phyloP scores from a whole-genome alignment of 2,797 vertebrate genomes.

The Artibeus jamaicensis region DNA sequence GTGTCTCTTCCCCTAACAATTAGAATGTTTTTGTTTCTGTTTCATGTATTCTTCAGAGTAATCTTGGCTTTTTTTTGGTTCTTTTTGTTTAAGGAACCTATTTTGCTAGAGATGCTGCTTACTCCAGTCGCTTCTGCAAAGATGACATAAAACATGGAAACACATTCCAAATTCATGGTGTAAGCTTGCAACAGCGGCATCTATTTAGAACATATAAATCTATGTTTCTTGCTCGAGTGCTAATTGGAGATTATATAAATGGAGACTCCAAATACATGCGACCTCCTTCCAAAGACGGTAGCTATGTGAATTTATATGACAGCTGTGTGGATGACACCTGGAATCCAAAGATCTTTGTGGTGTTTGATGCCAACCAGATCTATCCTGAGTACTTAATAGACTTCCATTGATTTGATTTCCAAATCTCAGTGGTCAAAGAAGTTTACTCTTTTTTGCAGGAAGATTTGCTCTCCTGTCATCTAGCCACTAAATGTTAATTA shows the following conservation, averaged over 20 bases:
- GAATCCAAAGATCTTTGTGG: slow-evolving; percentile 97
- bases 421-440: slow-evolving; percentile 55
- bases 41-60: slow-evolving; percentile 34
- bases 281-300: slow-evolving; percentile 95
- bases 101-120: slow-evolving; percentile 94
- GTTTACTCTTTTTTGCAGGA: slow-evolving; percentile 43
- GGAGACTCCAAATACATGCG: slow-evolving; percentile 94
- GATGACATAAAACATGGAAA: slow-evolving; percentile 91
- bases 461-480: slow-evolving; percentile 47
- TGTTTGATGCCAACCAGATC: slow-evolving; percentile 98
- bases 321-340: slow-evolving; percentile 96
- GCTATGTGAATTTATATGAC: slow-evolving; percentile 95
- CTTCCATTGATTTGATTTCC: slow-evolving; percentile 86
- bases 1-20: not conserved
- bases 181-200: slow-evolving; percentile 88
- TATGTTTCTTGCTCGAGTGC: slow-evolving; percentile 96
- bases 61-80: slow-evolving; percentile 50
- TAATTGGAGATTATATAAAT: slow-evolving; percentile 92
- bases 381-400: slow-evolving; percentile 98
- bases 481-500: slow-evolving; percentile 54
- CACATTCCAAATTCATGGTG: slow-evolving; percentile 91
- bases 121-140: slow-evolving; percentile 96
- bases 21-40: slow-evolving; percentile 34
- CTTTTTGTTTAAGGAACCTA: slow-evolving; percentile 90
- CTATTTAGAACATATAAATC: slow-evolving; percentile 90